Base-by-base conservation (phyloP, 2,113 vertebrate species). In the Trinectes maculatus region DNA sequence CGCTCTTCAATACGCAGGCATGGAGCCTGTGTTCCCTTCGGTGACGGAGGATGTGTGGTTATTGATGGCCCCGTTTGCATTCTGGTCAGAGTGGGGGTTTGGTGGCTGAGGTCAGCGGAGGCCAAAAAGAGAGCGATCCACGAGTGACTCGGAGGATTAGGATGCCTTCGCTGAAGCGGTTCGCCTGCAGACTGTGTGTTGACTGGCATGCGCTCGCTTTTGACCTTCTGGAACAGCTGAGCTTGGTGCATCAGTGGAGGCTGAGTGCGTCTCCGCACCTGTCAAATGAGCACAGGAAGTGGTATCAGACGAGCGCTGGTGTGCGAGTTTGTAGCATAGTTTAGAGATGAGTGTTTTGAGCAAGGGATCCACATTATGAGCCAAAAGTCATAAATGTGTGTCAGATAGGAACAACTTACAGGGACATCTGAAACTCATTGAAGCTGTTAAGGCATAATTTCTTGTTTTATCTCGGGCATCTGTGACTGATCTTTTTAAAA, bases 201-300 rank as follows among this genome's bases (percentile, higher is more conserved):
- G 71, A 79, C 28, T 63, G 74, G 68, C 73, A 70, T 54, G 34
- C 47, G 15, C 5, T 36, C 34, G 67, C 66, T 39, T 46, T 10
- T 40, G 40, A 53, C 49, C 21, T 49, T 56, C 40, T 70, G 28
- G 57, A 52, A 65, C 85, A 87, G 89, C 83, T 86, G 86, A 77
- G 54, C 37, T 36, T 3, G 49, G 53, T 37, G 55, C 42, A 26
- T 42, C 34, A n/a, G 65, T 37, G 21, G 18, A 47, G 52, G 1
- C 3, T 61, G 77, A n/a, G 33, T 62, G 69, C 55, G 11, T 28
- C 31, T 22, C n/a, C 39, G 64, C 68, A 73, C 47, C 67, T 80
- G 80, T 82, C 57, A 74, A n/a, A 1, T 69, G 60, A 66, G 22
- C 1, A 4, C 15, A 40, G 51, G 63, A 70, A 46, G 58, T 16